Evolutionary conservation across 23 tunicate species (phyloP).

Genomic region (Styela plicata): DNA sequence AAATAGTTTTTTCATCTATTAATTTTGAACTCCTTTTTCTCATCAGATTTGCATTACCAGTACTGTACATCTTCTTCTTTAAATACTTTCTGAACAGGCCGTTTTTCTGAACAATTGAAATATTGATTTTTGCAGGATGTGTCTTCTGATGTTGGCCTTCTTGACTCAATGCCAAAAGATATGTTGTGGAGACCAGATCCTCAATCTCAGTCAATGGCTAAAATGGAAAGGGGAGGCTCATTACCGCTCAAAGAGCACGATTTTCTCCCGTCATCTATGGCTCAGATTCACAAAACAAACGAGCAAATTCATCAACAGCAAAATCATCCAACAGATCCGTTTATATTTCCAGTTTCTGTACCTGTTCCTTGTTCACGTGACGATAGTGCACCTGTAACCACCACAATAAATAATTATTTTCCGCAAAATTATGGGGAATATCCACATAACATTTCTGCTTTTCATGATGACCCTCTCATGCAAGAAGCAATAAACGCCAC

Average conservation of each 20-base stretch:
- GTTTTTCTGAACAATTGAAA: too few relatives aligned
- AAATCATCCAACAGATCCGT: slow-evolving; percentile 41
- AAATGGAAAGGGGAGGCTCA: not conserved
- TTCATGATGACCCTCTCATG: slow-evolving; percentile 83
- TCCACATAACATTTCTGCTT: not conserved
- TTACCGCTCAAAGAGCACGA: slow-evolving; percentile 12
- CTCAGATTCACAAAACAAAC: slow-evolving; percentile 2
- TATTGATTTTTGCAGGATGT: slow-evolving; percentile 9
- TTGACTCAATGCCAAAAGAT: slow-evolving; percentile 8
- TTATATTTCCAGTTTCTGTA: slow-evolving; percentile 59
- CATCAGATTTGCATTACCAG: too few relatives aligned
- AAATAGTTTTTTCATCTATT: too few relatives aligned
- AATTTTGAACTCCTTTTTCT: too few relatives aligned
- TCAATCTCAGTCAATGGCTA: not conserved
- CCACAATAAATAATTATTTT: slow-evolving; percentile 4
- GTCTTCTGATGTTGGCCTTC: slow-evolving; percentile 1
- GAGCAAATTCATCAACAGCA: slow-evolving; percentile 17
- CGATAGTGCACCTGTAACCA: not conserved
- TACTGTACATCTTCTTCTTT: too few relatives aligned
- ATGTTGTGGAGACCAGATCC: slow-evolving; percentile 19
- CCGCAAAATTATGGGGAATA: not conserved
- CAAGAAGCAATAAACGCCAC: slow-evolving; percentile 88
- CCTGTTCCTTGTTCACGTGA: slow-evolving; percentile 30
- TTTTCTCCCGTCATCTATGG: slow-evolving; percentile 20
- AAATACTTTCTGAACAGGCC: too few relatives aligned